Percentiles rank a stretch among this genome's conserved stretches.
phyloP scores from a whole-genome alignment of 2,797 vertebrate species.

The Acanthornis magna region DNA sequence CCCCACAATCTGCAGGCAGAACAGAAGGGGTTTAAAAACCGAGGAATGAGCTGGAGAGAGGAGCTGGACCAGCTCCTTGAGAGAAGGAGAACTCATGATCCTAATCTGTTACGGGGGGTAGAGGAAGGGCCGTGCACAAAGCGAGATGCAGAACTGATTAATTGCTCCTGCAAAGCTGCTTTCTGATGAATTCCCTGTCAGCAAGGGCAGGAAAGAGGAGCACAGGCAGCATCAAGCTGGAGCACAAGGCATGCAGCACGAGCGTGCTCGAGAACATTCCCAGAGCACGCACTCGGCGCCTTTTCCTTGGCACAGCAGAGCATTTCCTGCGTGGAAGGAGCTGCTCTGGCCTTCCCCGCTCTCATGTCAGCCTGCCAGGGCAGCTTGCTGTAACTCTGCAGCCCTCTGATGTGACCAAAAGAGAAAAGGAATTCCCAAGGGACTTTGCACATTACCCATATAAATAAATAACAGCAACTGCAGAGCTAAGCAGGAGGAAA shows the following conservation, averaged over 20 bases:
- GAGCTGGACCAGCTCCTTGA: neutral
- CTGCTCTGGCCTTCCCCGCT: neutral
- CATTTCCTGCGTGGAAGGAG: neutral
- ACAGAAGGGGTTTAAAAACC: neutral
- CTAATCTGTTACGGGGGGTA: neutral
- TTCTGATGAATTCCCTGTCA: neutral
- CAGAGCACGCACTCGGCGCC: neutral
- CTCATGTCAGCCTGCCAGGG: neutral
- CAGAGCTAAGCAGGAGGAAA: slow-evolving; percentile 50
- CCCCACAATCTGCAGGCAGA: slow-evolving; percentile 80
- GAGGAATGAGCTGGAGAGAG: neutral
- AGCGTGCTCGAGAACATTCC: neutral
- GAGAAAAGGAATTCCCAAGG: slow-evolving; percentile 35
- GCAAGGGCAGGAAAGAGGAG: neutral
- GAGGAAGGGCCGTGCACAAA: neutral
- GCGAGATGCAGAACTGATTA: neutral
- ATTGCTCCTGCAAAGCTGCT: neutral
- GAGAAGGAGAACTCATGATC: neutral
- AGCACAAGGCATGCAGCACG: neutral
- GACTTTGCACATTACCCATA: neutral
- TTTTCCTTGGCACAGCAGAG: neutral
- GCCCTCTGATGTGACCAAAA: slow-evolving; percentile 19
- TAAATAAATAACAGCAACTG: slow-evolving; percentile 60
- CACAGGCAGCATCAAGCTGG: neutral
- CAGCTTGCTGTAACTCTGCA: neutral